Evolutionary conservation across 1,140 invertebrate genomes (phyloP), one percentile per base, ranked within the genome.

Genomic region (Drosophila navojoa): DNA sequence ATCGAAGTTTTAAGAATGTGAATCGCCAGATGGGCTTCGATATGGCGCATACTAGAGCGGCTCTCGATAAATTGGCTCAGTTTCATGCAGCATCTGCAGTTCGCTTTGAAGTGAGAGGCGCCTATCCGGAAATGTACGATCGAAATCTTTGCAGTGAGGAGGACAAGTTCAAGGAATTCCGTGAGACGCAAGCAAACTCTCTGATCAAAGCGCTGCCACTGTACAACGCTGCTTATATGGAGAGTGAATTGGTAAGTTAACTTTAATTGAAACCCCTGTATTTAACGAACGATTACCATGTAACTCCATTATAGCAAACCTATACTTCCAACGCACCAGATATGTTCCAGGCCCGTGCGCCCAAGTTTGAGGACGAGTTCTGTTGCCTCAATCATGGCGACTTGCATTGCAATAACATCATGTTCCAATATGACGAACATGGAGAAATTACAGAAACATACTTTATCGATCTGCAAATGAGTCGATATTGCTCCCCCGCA

Each of bases 351-450:
- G 54, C 76, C 0, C 27, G 53, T 59, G 77, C 77, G 2, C 70
- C 52, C 1, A 53, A 66, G 2, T 69, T 93, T 10, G 71, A 92
- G 1, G 92, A 93, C 10, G 93, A 93, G 40, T 94, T 95, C 47
- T 92, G 93, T 62, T 94, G 95, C 3, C 87, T 95, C 4, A 94
- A 93, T 74, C 95, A 95, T 50, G 95, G 95, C 7, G 95, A 95
- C 81, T 92, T 92, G 9, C 87, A 90, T 73, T 72, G 67, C 16
- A 91, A 93, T 50, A 93, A 93, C 59, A 82, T 93, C 1, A 79
- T 93, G 69, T 93, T 93, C 58, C 87, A 90, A 55, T 92, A 93
- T 44, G 73, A 84, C 59, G 44, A 79, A 1, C 11, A 66, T 0
- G 84, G 75, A 0, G 27, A 81, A 59, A 50, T 89, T 1, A 57